A percentile compares a stretch with the other conserved stretches of the same genome.
These are phyloP conservation scores for Carassius gibelio DNA, from an alignment of 2,113 vertebrate species.

Conservation along the genomic window DNA sequence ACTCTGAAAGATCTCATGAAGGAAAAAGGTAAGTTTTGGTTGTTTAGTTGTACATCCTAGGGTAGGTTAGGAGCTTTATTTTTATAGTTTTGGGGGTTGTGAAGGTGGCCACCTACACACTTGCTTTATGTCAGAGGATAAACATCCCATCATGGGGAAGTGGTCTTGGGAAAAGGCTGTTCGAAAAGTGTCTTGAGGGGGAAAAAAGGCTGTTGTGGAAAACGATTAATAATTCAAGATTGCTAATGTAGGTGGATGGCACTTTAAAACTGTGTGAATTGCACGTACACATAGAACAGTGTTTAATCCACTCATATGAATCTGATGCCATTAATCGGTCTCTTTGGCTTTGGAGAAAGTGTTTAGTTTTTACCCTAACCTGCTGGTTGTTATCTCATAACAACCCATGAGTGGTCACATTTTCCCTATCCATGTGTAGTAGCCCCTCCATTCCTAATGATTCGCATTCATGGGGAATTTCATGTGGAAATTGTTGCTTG, in stretches of 20 bases:
- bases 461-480: conserved; percentile 54
- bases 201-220: not conserved
- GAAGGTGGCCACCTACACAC: not conserved
- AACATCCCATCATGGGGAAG: conserved; percentile 42
- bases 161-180: not conserved
- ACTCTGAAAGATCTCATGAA: conserved; percentile 96
- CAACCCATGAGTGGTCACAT: conserved; percentile 5
- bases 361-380: not conserved
- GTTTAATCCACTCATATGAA: not conserved
- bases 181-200: not conserved
- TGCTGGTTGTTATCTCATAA: conserved; percentile 14
- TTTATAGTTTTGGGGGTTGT: not conserved
- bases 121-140: conserved; percentile 9
- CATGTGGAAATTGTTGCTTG: conserved; percentile 67
- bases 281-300: not conserved
- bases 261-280: conserved; percentile 3
- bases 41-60: not conserved
- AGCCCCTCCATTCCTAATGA: conserved; percentile 33
- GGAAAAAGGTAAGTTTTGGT: conserved; percentile 89
- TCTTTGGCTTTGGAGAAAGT: conserved; percentile 25
- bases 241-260: conserved; percentile 14
- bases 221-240: not conserved
- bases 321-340: not conserved
- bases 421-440: conserved; percentile 3
- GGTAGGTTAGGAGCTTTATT: not conserved